Base-by-base conservation (phyloP, 53 echinoderm and acorn worm genomes). In the Temnopleurus reevesii region DNA sequence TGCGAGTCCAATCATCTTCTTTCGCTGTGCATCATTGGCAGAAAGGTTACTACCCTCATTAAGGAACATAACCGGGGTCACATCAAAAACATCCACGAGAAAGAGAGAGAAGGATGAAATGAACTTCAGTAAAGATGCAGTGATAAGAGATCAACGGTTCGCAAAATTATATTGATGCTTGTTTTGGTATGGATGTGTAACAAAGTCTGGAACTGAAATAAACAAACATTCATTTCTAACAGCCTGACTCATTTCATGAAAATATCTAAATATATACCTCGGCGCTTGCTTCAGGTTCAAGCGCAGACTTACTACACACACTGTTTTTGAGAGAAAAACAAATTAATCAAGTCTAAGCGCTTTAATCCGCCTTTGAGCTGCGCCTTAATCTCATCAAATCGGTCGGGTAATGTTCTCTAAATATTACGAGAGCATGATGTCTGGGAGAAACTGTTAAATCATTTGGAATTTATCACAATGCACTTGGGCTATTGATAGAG, bases 331-430 rank as follows among this genome's bases (percentile, higher is more conserved):
- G 80, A 49, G 80, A 80, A 80, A 80, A 80, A 80, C 80, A 80
- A 80, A 80, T 80, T 80, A 80, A 80, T 80, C 80, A 80, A 80
- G 80, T 51, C 80, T 80, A 80, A 80, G 46, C 27, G 28, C 28
- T 46, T 46, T 80, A 80, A 80, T 80, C 80, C 80, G 12, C 0
- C 80, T n/a, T 29, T 80, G 28, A 80, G 49, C 80, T 80, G 46
- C 5, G 28, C 6, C 28, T 30, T 80, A 80, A 80, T 80, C 80
- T 80, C 17, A 4, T 19, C 13, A 10, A 41, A 77, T 77, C 77
- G 12, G 41, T 38, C 44, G 60, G 29, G 60, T 60, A 60, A 60
- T 60, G 60, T 28, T 65, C 35, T 0, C 36, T 65, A 3, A 71
- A 41, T 71, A 41, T 71, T 41, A 17, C 41, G n/a, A 8, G 41